Percentiles rank a stretch among this genome's conserved stretches.
These are phyloP conservation scores for Pseudopleuronectes americanus DNA, from an alignment of 2,797 vertebrate genomes.

Conservation along the genomic window DNA sequence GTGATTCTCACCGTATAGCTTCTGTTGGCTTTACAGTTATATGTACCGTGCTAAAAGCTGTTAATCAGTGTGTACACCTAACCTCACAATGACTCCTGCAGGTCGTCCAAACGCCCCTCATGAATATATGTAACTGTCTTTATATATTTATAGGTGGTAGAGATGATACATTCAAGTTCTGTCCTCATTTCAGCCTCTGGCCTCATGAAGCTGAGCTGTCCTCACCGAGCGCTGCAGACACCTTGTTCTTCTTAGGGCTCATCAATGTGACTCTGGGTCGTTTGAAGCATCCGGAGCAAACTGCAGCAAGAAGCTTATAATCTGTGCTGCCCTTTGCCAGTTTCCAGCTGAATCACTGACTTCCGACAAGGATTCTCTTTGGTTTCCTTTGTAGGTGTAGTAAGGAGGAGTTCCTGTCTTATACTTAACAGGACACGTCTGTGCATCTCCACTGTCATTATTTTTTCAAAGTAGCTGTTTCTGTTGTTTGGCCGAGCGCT, in stretches of 20 bases:
- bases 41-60: too few species aligned
- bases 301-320: constrained; percentile 19
- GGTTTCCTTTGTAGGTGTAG: not conserved
- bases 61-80: too few species aligned
- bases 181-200: too few species aligned
- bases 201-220: too few species aligned
- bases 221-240: not conserved
- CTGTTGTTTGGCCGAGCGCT: not conserved
- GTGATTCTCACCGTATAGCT: too few species aligned
- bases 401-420: not conserved
- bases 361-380: not conserved
- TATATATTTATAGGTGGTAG: too few species aligned
- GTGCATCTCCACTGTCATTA: not conserved
- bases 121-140: too few species aligned
- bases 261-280: constrained; percentile 7
- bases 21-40: too few species aligned
- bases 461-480: not conserved
- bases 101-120: too few species aligned
- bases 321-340: constrained; percentile 6
- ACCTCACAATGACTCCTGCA: too few species aligned
- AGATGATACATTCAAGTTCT: too few species aligned
- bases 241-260: not conserved
- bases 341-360: too few species aligned
- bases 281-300: not conserved
- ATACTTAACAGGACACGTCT: not conserved